Evolutionary conservation across 2,113 vertebrate species (phyloP).

Genomic region (Grallaria varia): DNA sequence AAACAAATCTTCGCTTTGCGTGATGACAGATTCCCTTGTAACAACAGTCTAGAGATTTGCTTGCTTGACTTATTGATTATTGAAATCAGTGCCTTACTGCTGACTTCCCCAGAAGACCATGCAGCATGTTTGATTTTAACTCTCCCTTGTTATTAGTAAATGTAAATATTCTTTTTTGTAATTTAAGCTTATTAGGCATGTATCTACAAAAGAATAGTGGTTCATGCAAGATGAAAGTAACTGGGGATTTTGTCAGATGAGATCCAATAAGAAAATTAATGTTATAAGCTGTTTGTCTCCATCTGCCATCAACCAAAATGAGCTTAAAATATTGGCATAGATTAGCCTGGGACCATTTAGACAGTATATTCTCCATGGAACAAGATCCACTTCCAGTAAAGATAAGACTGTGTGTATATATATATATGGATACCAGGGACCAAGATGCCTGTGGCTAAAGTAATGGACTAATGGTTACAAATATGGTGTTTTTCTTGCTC

Average conservation of each 20-base stretch:
- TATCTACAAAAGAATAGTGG: slow-evolving; percentile 15
- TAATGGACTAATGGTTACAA: not conserved
- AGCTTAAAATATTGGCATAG: slow-evolving; percentile 1
- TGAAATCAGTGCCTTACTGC: slow-evolving; percentile 29
- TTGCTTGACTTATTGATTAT: slow-evolving; percentile 63
- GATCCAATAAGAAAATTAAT: slow-evolving; percentile 34
- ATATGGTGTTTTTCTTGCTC: not conserved
- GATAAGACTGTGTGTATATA: not conserved
- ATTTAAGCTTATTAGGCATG: slow-evolving; percentile 1
- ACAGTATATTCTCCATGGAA: not conserved
- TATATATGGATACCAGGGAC: accelerated
- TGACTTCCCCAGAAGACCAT: slow-evolving; percentile 8
- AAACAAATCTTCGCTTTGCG: not conserved
- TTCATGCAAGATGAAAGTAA: not conserved
- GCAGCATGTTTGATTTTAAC: slow-evolving; percentile 34
- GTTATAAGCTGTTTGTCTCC: slow-evolving; percentile 23
- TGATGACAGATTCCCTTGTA: slow-evolving; percentile 26
- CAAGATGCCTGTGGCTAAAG: not conserved
- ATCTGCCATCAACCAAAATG: slow-evolving; percentile 10
- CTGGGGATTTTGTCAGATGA: slow-evolving; percentile 28
- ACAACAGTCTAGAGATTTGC: slow-evolving; percentile 35
- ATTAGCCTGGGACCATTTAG: not conserved
- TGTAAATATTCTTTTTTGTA: slow-evolving; percentile 45
- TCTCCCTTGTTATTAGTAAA: slow-evolving; percentile 19
- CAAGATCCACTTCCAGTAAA: not conserved